Percentiles rank a stretch among this genome's conserved stretches.
Evolutionary conservation across 2,888 invertebrate species (phyloP).

Genomic region (Villa cingulata): DNA sequence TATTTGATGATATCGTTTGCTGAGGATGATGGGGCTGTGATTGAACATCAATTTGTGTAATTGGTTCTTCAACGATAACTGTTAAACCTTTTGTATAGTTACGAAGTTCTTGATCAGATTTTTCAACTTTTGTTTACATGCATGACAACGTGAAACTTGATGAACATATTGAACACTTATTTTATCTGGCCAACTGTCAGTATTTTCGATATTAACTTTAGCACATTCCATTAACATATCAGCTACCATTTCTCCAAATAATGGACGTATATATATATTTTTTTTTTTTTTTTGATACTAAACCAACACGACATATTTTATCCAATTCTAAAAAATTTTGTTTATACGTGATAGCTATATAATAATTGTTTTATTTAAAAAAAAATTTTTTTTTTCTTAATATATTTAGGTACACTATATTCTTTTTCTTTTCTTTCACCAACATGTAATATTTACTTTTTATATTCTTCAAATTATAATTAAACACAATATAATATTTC

Average conservation of each 20-base stretch:
- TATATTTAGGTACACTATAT: too few species aligned
- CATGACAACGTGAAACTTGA: slow-evolving; percentile 49
- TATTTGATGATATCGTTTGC: neutral
- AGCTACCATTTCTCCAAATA: slow-evolving; percentile 49
- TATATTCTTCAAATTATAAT: too few species aligned
- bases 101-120: slow-evolving; percentile 43
- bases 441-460: too few species aligned
- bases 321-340: slow-evolving; percentile 39
- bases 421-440: too few species aligned
- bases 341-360: slow-evolving; percentile 23
- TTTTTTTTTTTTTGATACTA: slow-evolving; percentile 48
- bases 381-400: too few species aligned
- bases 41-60: slow-evolving; percentile 15
- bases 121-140: slow-evolving; percentile 46
- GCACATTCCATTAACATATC: slow-evolving; percentile 52
- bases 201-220: slow-evolving; percentile 44
- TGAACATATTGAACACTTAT: slow-evolving; percentile 51
- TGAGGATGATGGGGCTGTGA: slow-evolving; percentile 8
- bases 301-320: slow-evolving; percentile 50
- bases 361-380: too few species aligned
- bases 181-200: slow-evolving; percentile 46
- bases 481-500: too few species aligned
- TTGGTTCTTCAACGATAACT: slow-evolving; percentile 27
- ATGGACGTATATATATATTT: slow-evolving; percentile 50
- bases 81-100: slow-evolving; percentile 37